phyloP scores from a whole-genome alignment of 1,140 invertebrate genomes.

The Hesperophylax magnus region DNA sequence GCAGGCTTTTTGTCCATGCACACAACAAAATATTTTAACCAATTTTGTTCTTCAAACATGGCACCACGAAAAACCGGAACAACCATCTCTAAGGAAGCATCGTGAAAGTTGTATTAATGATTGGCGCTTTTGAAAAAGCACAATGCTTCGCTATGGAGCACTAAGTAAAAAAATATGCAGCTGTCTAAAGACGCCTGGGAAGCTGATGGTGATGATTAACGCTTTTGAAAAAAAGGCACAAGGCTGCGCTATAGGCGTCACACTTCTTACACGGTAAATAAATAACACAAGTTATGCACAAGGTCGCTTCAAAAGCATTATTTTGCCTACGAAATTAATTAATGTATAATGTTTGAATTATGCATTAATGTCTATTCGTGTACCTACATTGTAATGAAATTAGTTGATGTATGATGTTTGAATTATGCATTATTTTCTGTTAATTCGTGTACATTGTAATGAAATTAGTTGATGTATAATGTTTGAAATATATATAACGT shows the following conservation, averaged over 20 bases:
- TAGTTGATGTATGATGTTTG: too few species aligned
- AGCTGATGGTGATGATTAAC: too few species aligned
- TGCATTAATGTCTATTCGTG: background rate
- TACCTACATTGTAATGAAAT: conserved; percentile 27
- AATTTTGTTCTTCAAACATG: background rate
- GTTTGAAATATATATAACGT: too few species aligned
- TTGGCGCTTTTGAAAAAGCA: too few species aligned
- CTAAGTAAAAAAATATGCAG: too few species aligned
- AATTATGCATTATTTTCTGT: too few species aligned
- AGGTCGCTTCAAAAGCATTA: conserved; percentile 26
- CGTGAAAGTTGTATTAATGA: background rate
- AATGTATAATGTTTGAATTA: too few species aligned
- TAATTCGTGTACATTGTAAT: conserved; percentile 6
- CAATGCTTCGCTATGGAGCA: too few species aligned
- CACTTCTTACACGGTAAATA: conserved; percentile 28
- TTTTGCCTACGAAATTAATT: conserved; percentile 18
- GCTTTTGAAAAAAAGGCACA: background rate
- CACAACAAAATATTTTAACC: conserved; percentile 4
- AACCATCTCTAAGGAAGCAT: background rate
- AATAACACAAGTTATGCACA: conserved; percentile 26
- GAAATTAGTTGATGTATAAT: conserved; percentile 32
- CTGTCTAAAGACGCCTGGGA: background rate
- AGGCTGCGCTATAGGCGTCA: conserved; percentile 18
- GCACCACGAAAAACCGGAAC: background rate
- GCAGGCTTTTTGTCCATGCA: conserved; percentile 17